A percentile compares a stretch with the other conserved stretches of the same genome.
These are phyloP conservation scores for Cheilosia scutellata DNA, from an alignment of 2,888 invertebrate genomes.

Conservation along the genomic window DNA sequence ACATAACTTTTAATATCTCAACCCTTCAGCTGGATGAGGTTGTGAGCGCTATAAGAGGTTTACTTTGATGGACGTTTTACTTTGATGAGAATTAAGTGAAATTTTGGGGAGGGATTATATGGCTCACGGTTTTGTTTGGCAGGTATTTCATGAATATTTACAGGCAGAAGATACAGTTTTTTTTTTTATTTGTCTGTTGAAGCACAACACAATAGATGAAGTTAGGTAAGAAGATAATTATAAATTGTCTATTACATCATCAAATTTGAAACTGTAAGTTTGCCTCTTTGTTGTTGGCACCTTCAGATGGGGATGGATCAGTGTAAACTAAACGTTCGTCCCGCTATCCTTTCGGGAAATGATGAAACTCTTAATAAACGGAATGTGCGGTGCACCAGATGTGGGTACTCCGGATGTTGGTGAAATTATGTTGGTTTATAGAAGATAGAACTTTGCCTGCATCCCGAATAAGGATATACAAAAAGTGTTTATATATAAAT, in stretches of 20 bases:
- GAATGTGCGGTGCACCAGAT: too few relatives aligned
- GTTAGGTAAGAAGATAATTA: background rate
- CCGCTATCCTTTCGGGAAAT: too few relatives aligned
- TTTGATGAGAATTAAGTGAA: constrained; percentile 11
- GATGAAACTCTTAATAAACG: too few relatives aligned
- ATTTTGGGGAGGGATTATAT: constrained; percentile 6
- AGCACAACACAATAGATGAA: background rate
- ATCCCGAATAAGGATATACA: too few relatives aligned
- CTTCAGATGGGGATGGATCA: too few relatives aligned
- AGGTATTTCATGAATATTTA: background rate
- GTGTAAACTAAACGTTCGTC: too few relatives aligned
- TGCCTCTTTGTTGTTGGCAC: too few relatives aligned
- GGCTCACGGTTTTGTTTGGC: constrained; percentile 5
- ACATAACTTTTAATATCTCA: constrained; percentile 25
- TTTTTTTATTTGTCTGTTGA: background rate
- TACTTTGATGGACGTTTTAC: constrained; percentile 10
- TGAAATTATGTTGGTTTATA: too few relatives aligned
- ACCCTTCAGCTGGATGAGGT: constrained; percentile 30
- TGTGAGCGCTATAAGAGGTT: constrained; percentile 18
- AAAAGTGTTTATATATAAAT: too few relatives aligned
- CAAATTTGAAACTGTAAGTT: too few relatives aligned
- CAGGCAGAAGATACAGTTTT: background rate
- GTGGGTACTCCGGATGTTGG: too few relatives aligned
- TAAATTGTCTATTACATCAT: background rate
- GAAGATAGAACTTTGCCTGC: too few relatives aligned